These are phyloP conservation scores for Odontomyia ornata DNA, from an alignment of 2,888 invertebrate species.

Conservation along the genomic window DNA sequence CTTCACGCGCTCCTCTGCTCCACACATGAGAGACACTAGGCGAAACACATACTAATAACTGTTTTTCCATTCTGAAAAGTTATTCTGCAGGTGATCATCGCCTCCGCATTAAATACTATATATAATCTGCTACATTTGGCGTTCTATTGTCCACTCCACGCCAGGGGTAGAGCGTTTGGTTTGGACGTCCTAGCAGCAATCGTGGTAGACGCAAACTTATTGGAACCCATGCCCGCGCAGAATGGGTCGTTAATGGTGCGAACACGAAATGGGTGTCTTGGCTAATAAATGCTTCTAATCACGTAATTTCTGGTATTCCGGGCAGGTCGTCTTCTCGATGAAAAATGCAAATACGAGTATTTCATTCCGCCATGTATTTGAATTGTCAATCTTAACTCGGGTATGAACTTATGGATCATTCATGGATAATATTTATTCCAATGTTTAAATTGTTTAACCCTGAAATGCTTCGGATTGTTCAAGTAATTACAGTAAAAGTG, in stretches of 20 bases:
- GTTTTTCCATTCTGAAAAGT: conserved; percentile 21
- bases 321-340: conserved; percentile 20
- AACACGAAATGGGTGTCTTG: conserved; percentile 32
- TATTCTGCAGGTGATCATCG: background rate
- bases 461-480: background rate
- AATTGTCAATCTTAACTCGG: conserved; percentile 2
- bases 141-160: background rate
- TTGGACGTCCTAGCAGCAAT: background rate
- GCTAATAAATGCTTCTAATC: conserved; percentile 36
- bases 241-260: background rate
- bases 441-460: background rate
- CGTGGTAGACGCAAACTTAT: too few species aligned
- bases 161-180: background rate
- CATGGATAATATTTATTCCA: background rate
- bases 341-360: conserved; percentile 20
- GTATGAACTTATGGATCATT: background rate
- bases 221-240: background rate
- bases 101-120: background rate
- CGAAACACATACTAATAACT: conserved; percentile 27
- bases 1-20: background rate
- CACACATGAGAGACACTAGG: conserved; percentile 28
- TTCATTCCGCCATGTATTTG: background rate
- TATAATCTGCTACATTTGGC: background rate
- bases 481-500: too few species aligned
- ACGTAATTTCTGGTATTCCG: conserved; percentile 40